These are phyloP conservation scores for Sipha maydis DNA, from an alignment of 2,888 invertebrate species.

Conservation along the genomic window DNA sequence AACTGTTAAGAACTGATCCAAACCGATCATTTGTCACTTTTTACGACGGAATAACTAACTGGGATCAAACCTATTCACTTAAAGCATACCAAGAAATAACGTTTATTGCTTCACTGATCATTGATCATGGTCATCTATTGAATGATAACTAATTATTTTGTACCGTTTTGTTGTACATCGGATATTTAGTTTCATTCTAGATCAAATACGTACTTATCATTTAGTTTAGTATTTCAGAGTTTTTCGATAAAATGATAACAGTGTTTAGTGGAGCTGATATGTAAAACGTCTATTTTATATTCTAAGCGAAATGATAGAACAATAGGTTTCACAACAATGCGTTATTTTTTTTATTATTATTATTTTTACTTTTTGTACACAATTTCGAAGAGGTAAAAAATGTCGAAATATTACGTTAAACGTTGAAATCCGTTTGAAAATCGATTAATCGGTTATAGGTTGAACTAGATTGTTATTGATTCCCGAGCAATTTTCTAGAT, in stretches of 20 bases:
- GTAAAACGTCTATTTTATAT: not conserved
- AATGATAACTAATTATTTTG: not conserved
- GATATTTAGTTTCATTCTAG: not conserved
- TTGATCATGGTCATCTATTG: not conserved
- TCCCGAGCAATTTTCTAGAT: too few species aligned
- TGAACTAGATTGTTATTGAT: too few species aligned
- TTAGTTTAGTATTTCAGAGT: not conserved
- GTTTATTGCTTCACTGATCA: not conserved
- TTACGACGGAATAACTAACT: not conserved
- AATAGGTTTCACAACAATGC: too few species aligned
- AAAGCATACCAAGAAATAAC: not conserved
- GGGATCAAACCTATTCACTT: too few species aligned
- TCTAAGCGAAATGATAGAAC: not conserved
- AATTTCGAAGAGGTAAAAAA: too few species aligned
- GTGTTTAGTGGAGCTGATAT: not conserved
- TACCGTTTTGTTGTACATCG: not conserved
- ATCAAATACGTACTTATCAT: not conserved
- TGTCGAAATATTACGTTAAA: too few species aligned
- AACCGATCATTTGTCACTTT: not conserved
- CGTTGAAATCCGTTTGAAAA: too few species aligned
- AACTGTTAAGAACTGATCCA: not conserved
- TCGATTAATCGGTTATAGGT: too few species aligned
- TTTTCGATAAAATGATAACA: not conserved
- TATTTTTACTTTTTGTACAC: too few species aligned
- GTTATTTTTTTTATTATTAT: too few species aligned